phyloP scores from a whole-genome alignment of 1,140 invertebrate genomes.

The Episyrphus balteatus region DNA sequence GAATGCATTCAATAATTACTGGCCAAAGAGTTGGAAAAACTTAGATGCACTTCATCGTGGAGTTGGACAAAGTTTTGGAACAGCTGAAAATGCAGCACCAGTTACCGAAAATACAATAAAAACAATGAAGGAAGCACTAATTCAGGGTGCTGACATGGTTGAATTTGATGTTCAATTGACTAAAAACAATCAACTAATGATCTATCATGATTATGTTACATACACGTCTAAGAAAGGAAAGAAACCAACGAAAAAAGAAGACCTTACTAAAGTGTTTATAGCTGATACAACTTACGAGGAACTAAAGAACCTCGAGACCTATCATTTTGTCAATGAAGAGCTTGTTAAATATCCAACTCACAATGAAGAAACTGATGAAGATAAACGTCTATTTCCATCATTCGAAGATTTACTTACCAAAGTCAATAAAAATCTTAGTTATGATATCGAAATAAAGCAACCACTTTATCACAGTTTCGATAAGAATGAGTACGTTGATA shows the following conservation, averaged over 20 bases:
- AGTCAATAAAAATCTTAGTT: constrained; percentile 67
- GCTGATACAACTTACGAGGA: too few species aligned
- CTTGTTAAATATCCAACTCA: too few species aligned
- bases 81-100: constrained; percentile 41
- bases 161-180: constrained; percentile 27
- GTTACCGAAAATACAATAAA: constrained; percentile 19
- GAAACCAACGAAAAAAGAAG: background rate
- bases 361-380: too few species aligned
- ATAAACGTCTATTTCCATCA: constrained; percentile 77
- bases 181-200: constrained; percentile 18
- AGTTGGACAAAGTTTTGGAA: constrained; percentile 50
- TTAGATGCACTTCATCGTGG: constrained; percentile 87
- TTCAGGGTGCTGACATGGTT: constrained; percentile 17
- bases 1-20: constrained; percentile 68
- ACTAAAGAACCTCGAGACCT: too few species aligned
- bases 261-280: too few species aligned
- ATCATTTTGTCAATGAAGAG: too few species aligned
- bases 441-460: constrained; percentile 94
- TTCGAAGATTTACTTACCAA: constrained; percentile 63
- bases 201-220: constrained; percentile 17
- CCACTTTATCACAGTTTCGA: constrained; percentile 63
- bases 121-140: constrained; percentile 8
- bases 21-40: constrained; percentile 65
- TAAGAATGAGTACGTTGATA: constrained; percentile 79
- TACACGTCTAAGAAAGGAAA: background rate